A percentile compares a stretch with the other conserved stretches of the same genome.
These are phyloP conservation scores for Leptonema lineaticorne DNA, from an alignment of 1,140 invertebrate genomes.

Conservation along the genomic window DNA sequence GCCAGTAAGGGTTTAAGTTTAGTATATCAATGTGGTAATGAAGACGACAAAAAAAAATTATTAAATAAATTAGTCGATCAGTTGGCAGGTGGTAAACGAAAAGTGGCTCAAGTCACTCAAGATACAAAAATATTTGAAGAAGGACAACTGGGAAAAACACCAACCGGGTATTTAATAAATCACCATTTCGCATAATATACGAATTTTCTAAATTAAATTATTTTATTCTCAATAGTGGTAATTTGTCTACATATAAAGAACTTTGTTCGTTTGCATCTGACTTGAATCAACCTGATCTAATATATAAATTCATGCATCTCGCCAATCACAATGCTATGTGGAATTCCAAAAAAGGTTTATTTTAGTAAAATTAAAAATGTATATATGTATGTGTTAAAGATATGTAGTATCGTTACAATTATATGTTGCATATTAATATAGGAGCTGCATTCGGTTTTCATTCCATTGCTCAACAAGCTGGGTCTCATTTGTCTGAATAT, in stretches of 20 bases:
- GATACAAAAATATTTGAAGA: conserved; percentile 89
- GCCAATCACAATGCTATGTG: conserved; percentile 92
- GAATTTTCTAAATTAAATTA: conserved; percentile 9
- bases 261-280: conserved; percentile 90
- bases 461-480: conserved; percentile 77
- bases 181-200: conserved; percentile 11
- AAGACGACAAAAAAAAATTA: conserved; percentile 68
- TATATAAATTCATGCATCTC: conserved; percentile 94
- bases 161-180: conserved; percentile 75
- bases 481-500: conserved; percentile 77
- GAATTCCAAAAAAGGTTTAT: conserved; percentile 76
- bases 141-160: conserved; percentile 79
- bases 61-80: conserved; percentile 79
- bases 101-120: conserved; percentile 69
- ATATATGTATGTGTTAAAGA: not conserved
- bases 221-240: conserved; percentile 60
- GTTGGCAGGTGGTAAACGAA: conserved; percentile 77
- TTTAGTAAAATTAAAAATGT: not conserved
- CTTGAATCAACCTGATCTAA: conserved; percentile 89
- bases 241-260: conserved; percentile 90
- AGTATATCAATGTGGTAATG: conserved; percentile 78
- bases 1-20: conserved; percentile 88
- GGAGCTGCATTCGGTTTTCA: conserved; percentile 91
- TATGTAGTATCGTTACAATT: not conserved
- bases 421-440: conserved; percentile 48